phyloP scores from a whole-genome alignment of 2,797 vertebrate genomes.

The Sarcophilus harrisii region DNA sequence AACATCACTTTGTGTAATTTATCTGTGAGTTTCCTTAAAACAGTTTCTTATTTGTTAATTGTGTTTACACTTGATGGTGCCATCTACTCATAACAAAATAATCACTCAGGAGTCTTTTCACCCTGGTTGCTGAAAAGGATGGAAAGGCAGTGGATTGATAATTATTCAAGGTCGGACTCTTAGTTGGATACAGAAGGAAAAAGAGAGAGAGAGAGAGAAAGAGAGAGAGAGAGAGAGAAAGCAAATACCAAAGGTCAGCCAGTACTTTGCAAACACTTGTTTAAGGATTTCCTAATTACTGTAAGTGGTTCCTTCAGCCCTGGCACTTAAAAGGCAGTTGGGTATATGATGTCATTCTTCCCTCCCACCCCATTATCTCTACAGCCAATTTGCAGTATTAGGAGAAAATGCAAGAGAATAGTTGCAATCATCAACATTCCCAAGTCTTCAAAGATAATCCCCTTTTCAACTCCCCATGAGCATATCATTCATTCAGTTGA shows the following conservation, averaged over 20 bases:
- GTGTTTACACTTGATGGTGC: not conserved
- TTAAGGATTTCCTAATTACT: conserved; percentile 99
- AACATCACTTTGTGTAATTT: too few species aligned
- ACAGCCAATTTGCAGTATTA: conserved; percentile 91
- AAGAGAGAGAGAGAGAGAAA: conserved; percentile 75
- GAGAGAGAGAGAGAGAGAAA: conserved; percentile 73
- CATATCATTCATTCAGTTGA: conserved; percentile 51
- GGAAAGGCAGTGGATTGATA: conserved; percentile 92
- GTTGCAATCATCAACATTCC: conserved; percentile 81
- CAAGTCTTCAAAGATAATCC: conserved; percentile 79
- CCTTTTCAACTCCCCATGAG: conserved; percentile 74
- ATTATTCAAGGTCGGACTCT: conserved; percentile 98
- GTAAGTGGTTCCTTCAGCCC: conserved; percentile 97
- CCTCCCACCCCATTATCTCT: conserved; percentile 87
- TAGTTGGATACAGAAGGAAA: conserved; percentile 91
- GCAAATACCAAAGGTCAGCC: conserved; percentile 94
- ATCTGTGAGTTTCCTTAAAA: not conserved
- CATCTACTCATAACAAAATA: conserved; percentile 86
- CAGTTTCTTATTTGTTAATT: not conserved
- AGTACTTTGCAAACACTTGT: conserved; percentile 97
- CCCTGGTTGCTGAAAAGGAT: conserved; percentile 91
- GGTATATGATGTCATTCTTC: conserved; percentile 93
- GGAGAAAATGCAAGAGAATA: conserved; percentile 83
- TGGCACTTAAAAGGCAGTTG: conserved; percentile 94
- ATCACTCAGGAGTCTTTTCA: conserved; percentile 88